Conservation (phyloP, 2,113 vertebrate species). For the Alligator mississippiensis region DNA sequence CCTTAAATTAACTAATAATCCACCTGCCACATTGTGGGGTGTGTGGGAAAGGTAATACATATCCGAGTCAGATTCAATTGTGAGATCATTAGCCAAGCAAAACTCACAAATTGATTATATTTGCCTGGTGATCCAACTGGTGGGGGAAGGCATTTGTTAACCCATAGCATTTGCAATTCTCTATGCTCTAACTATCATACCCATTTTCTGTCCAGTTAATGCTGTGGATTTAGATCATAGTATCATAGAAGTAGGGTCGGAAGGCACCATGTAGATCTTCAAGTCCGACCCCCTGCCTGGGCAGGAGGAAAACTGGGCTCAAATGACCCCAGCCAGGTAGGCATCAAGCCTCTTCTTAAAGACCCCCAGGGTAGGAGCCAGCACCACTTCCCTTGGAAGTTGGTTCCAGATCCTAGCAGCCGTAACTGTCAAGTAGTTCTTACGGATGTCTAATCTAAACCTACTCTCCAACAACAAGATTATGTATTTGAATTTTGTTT, state of each 20-base stretch:
- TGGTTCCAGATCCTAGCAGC: no score
- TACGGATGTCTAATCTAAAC: no score
- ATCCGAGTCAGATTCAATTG: not conserved
- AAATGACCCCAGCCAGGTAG: no score
- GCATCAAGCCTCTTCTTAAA: no score
- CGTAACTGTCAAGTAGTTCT: no score
- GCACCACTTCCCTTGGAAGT: no score
- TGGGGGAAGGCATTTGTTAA: not conserved
- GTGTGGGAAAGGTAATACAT: not conserved
- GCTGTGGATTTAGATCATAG: not conserved
- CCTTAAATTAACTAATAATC: not conserved
- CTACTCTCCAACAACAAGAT: not conserved
- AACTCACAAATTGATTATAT: not conserved
- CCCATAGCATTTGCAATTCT: not conserved
- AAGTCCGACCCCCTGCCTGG: no score
- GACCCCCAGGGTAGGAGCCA: no score
- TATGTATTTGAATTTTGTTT: not conserved
- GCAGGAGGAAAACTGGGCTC: no score
- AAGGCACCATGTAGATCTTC: no score
- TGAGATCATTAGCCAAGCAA: not conserved
- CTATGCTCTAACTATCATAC: not conserved
- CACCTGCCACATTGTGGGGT: not conserved
- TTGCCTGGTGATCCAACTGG: not conserved
- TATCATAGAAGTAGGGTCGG: no score
- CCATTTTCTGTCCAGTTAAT: not conserved